phyloP scores from a whole-genome alignment of 2,113 vertebrate species.

The Pollachius pollachius region DNA sequence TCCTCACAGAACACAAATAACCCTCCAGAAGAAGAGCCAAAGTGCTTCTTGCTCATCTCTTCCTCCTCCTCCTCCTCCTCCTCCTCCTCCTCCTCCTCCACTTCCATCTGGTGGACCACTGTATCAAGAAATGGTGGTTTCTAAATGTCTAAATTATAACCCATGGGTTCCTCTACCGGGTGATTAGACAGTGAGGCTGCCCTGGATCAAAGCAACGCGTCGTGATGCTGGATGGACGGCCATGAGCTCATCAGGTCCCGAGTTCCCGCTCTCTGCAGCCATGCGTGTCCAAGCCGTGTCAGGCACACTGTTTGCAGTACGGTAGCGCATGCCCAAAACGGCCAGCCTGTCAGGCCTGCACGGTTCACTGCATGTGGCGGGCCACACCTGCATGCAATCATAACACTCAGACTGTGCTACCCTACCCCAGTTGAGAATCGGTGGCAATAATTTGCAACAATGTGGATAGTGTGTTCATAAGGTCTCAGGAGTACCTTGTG shows the following conservation, averaged over 20 bases:
- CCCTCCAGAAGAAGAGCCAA: constrained; percentile 17
- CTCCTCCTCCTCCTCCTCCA: constrained; percentile 20
- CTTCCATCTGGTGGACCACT: constrained; percentile 16
- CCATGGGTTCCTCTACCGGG: constrained; percentile 1
- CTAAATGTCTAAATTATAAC: constrained; percentile 40
- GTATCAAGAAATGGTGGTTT: constrained; percentile 39
- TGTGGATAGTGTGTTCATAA: too few species aligned
- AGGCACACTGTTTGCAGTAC: neutral
- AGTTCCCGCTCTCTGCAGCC: neutral
- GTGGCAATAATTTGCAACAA: too few species aligned
- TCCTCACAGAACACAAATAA: constrained; percentile 4
- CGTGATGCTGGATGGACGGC: constrained; percentile 5
- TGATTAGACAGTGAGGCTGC: constrained; percentile 26
- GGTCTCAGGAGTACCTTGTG: neutral
- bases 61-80: neutral
- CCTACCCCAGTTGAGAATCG: too few species aligned
- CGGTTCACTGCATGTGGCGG: too few species aligned
- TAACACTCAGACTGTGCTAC: too few species aligned
- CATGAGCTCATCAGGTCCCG: constrained; percentile 9
- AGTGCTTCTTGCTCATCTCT: too few species aligned
- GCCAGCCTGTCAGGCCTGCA: too few species aligned
- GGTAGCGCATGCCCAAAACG: neutral
- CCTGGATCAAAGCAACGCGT: constrained; percentile 24
- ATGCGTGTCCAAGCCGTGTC: neutral
- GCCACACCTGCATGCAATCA: neutral